Evolutionary conservation across 2,113 vertebrate species (phyloP).

Genomic region (Ahaetulla prasina): DNA sequence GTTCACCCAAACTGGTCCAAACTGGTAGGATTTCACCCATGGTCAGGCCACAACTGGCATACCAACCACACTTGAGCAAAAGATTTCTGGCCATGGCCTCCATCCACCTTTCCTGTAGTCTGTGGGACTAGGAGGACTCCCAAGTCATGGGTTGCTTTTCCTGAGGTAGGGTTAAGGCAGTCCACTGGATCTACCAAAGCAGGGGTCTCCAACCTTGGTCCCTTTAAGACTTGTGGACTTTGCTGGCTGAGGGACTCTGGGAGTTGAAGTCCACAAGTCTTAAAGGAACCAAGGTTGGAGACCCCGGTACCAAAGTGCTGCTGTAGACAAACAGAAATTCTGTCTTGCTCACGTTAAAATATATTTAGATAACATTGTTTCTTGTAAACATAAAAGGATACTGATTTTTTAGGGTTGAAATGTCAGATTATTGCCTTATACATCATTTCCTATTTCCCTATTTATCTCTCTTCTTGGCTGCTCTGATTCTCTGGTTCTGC

Average conservation of each 20-base stretch:
- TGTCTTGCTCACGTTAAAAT: background rate
- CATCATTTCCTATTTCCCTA: background rate
- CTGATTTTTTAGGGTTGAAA: background rate
- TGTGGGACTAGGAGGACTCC: background rate
- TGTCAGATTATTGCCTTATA: background rate
- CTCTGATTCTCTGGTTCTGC: background rate
- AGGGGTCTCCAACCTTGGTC: too few species aligned
- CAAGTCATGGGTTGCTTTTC: too few species aligned
- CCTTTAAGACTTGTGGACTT: too few species aligned
- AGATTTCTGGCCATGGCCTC: background rate
- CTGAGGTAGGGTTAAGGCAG: background rate
- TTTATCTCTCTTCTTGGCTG: background rate
- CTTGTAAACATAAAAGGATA: background rate
- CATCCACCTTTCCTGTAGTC: background rate
- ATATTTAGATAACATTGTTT: background rate
- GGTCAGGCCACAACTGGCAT: background rate
- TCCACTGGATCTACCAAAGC: background rate
- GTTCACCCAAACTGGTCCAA: too few species aligned
- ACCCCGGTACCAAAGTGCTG: too few species aligned
- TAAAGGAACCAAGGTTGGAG: too few species aligned
- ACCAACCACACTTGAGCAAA: background rate
- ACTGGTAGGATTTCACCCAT: too few species aligned
- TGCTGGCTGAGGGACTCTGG: too few species aligned
- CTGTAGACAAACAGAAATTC: background rate
- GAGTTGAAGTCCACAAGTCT: too few species aligned